Evolutionary conservation across 2,888 invertebrate genomes (phyloP).

Genomic region (Arge pagana): DNA sequence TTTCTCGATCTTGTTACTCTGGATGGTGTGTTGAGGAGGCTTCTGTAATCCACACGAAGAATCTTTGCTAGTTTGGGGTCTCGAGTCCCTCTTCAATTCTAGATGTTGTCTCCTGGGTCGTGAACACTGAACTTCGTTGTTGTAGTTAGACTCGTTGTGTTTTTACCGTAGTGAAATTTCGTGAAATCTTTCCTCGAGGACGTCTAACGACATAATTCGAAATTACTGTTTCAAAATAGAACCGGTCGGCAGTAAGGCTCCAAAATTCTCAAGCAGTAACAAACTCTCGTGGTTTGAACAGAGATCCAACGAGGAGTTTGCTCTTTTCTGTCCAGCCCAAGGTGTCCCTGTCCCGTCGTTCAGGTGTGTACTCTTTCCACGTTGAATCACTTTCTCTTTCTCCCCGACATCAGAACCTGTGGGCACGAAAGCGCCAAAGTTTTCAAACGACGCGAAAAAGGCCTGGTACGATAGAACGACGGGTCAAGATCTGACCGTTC

Average conservation of each 20-base stretch:
- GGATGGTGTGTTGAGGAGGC: too few species aligned
- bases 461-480: conserved; percentile 70
- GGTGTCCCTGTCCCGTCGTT: conserved; percentile 72
- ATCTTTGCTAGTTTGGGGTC: too few species aligned
- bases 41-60: too few species aligned
- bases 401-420: conserved; percentile 58
- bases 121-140: too few species aligned
- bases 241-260: conserved; percentile 66
- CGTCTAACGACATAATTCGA: too few species aligned
- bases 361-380: conserved; percentile 62
- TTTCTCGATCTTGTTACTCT: too few species aligned
- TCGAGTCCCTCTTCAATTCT: too few species aligned
- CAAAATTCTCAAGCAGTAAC: conserved; percentile 52
- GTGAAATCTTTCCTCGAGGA: background rate
- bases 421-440: conserved; percentile 69
- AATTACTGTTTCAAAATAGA: conserved; percentile 59
- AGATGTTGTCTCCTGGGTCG: too few species aligned
- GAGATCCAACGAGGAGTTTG: conserved; percentile 55
- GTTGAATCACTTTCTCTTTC: background rate
- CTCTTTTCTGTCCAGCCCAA: conserved; percentile 64
- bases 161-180: background rate
- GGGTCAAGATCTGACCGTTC: conserved; percentile 68
- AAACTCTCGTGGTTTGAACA: conserved; percentile 38
- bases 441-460: conserved; percentile 70
- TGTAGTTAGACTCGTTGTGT: too few species aligned